Percentiles rank a stretch among this genome's conserved stretches.
phyloP scores from a whole-genome alignment of 2,888 invertebrate genomes.

The Leptinotarsa juncta region DNA sequence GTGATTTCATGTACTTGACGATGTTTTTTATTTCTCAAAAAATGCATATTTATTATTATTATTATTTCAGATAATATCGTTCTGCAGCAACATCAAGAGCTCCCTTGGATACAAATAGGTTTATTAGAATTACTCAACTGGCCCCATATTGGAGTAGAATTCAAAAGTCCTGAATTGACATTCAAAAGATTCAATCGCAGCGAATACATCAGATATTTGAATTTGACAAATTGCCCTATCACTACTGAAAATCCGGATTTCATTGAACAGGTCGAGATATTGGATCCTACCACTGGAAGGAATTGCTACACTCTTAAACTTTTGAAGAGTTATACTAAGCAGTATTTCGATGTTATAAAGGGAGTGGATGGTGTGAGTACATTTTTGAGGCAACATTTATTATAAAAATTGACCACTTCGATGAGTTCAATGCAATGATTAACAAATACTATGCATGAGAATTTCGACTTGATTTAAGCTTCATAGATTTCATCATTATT shows the following conservation, averaged over 20 bases:
- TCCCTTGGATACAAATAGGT: constrained; percentile 40
- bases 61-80: constrained; percentile 46
- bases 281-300: constrained; percentile 34
- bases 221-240: constrained; percentile 39
- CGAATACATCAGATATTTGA: constrained; percentile 44
- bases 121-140: constrained; percentile 48
- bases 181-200: constrained; percentile 46
- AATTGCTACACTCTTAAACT: constrained; percentile 42
- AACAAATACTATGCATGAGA: too few species aligned
- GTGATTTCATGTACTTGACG: too few species aligned
- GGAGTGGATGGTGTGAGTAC: constrained; percentile 39
- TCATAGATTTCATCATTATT: too few species aligned
- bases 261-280: constrained; percentile 47
- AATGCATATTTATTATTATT: too few species aligned
- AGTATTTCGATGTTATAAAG: constrained; percentile 41
- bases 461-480: too few species aligned
- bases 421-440: too few species aligned
- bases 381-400: neutral
- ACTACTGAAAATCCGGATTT: constrained; percentile 32
- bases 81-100: constrained; percentile 44
- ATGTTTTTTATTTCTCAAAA: too few species aligned
- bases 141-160: constrained; percentile 50
- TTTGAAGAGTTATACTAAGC: constrained; percentile 37
- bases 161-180: constrained; percentile 43
- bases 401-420: too few species aligned